Percentiles rank a stretch among this genome's conserved stretches.
These are phyloP conservation scores for Clivina fossor DNA, from an alignment of 2,888 invertebrate genomes.

Conservation along the genomic window DNA sequence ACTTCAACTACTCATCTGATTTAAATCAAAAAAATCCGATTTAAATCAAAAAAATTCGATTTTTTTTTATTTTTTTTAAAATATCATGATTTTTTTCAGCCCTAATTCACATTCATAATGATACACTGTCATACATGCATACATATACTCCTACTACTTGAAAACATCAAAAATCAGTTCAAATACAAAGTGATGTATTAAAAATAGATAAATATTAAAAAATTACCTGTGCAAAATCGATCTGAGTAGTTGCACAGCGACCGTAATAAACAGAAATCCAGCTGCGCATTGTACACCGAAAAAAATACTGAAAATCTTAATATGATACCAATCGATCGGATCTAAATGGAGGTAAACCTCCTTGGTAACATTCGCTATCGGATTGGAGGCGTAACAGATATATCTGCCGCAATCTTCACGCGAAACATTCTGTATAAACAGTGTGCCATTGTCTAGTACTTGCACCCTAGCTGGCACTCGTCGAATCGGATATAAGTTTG, in stretches of 20 bases:
- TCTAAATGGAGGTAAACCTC: slow-evolving; percentile 80
- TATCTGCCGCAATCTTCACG: slow-evolving; percentile 82
- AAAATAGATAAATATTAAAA: slow-evolving; percentile 10
- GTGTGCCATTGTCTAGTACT: slow-evolving; percentile 75
- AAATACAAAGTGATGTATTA: background rate
- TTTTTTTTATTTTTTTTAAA: too few species aligned
- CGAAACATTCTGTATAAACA: slow-evolving; percentile 70
- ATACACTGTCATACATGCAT: background rate
- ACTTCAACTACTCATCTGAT: too few species aligned
- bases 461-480: slow-evolving; percentile 60
- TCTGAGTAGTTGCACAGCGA: slow-evolving; percentile 75
- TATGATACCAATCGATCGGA: slow-evolving; percentile 79
- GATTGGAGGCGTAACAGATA: slow-evolving; percentile 81
- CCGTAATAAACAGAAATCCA: slow-evolving; percentile 76
- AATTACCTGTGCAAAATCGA: slow-evolving; percentile 70
- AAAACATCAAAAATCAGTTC: background rate
- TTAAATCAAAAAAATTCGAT: too few species aligned
- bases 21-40: too few species aligned
- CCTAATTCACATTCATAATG: too few species aligned
- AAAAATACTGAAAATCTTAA: slow-evolving; percentile 80
- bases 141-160: too few species aligned
- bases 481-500: slow-evolving; percentile 52
- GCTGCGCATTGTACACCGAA: slow-evolving; percentile 80
- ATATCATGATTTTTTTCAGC: too few species aligned
- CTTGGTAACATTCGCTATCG: slow-evolving; percentile 75